A percentile compares a stretch with the other conserved stretches of the same genome.
phyloP scores from a whole-genome alignment of 2,797 vertebrate genomes.

The Anomalospiza imberbis region DNA sequence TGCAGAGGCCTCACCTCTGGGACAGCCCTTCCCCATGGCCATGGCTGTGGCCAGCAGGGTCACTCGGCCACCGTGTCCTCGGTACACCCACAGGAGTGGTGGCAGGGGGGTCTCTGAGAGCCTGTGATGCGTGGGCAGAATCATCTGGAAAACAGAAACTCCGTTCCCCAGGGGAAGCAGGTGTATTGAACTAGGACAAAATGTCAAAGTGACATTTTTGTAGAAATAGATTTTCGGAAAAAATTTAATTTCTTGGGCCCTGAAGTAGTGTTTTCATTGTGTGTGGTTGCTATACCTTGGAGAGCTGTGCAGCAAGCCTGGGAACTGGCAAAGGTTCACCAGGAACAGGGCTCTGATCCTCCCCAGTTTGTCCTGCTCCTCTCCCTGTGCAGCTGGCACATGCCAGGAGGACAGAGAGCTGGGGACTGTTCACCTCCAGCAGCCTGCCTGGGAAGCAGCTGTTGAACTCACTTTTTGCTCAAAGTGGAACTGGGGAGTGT shows the following conservation, averaged over 20 bases:
- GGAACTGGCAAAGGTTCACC: background rate
- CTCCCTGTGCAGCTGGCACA: background rate
- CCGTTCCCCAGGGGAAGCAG: background rate
- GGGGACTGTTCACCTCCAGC: background rate
- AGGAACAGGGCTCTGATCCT: background rate
- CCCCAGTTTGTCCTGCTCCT: background rate
- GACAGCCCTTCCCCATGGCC: background rate
- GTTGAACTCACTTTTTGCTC: background rate
- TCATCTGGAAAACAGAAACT: background rate
- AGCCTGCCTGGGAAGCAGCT: background rate
- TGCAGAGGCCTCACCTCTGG: background rate
- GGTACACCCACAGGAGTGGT: fast-evolving
- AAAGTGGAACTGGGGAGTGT: background rate
- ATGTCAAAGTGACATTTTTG: background rate
- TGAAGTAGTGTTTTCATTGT: background rate
- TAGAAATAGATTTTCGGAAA: constrained; percentile 26
- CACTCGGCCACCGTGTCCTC: background rate
- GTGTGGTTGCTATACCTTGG: background rate
- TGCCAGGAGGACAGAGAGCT: background rate
- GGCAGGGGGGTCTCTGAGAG: background rate
- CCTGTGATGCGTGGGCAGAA: fast-evolving
- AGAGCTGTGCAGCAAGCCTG: background rate
- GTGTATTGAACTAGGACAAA: background rate
- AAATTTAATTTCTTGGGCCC: background rate
- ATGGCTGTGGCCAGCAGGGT: background rate